Base-by-base conservation (phyloP, 2,113 vertebrate genomes). In the Cololabis saira region DNA sequence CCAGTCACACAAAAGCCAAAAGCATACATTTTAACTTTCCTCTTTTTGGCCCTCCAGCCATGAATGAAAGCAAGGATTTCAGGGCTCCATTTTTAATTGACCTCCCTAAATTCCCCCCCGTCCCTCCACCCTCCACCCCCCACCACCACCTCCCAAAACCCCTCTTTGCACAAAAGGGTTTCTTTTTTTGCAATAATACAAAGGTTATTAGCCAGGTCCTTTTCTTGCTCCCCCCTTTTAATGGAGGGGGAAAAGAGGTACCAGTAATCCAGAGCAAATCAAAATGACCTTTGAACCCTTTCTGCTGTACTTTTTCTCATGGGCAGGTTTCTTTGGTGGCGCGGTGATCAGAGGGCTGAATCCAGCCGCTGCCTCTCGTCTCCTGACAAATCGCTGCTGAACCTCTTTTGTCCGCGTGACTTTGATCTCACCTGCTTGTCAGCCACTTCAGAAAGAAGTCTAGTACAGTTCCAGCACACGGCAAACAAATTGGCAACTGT, bases 351-450 rank as follows among this genome's bases (percentile, higher is more conserved):
- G 95, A 95, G 94, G 93, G 93, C 92, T 92, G 84, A 89, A 92
- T 92, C 91, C 92, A 85, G 91, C 92, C 93, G 92, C 92, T 95
- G 94, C 94, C 94, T 95, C 94, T 95, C 92, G 90, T 95, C 94
- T 94, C 93, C 90, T 95, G 94, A 96, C 96, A 96, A 96, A 96
- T 96, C 95, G 91, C 94, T 92, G 94, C 93, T 95, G 94, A 96
- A 95, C 92, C 92, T 90, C 95, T 90, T 96, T 97, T 96, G 95
- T 96, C 93, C 90, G 53, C 51, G 14, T 51, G 77, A 85, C 95
- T 97, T 97, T 97, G 96, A 97, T 97, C 95, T 97, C 94, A 97
- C 95, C 95, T 96, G 95, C 95, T 94, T 96, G 95, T 95, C 96
- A 95, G 92, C 84, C 78, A 80, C 90, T 88, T 90, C 82, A 83